Evolutionary conservation across 2,888 invertebrate genomes (phyloP), one percentile per base, ranked within the genome.

Genomic region (Kuschelorhynchus macadamiae): DNA sequence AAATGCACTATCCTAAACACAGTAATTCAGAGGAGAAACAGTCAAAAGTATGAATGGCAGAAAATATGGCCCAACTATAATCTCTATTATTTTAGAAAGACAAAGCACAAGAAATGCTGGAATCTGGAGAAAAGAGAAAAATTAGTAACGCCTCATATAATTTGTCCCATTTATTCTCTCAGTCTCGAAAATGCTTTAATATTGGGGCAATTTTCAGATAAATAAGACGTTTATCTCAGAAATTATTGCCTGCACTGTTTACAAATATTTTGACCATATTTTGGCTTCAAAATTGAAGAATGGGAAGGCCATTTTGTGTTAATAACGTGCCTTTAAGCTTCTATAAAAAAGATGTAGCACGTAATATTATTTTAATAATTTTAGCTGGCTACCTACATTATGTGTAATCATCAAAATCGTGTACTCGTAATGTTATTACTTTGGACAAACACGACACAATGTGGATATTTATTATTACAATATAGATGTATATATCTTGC

Each of bases 191-290:
- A 42, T 16, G 61, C 46, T 61, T 61, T 67, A 67, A 67, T 67
- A 67, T 67, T 49, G 49, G 67, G 61, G 67, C 67, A 67, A 67
- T 67, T 67, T 67, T 55, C 47, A 41, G 52, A 53, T 66, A 66
- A 66, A 66, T 66, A 52, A 59, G 59, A 60, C 66, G 59, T 52
- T 66, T 66, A 46, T 44, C 47, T 62, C 16, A 21, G 53, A 60
- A 66, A 66, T 66, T 59, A 66, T 66, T 50, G 57, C 50, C 36
- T 49, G 56, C 32, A 57, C 39, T 64, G 64, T 65, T 57, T 53
- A 62, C 53, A 55, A 62, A 53, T 50, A 52, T 50, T 41, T 39
- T 12, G 32, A 42, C 52, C 41, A 32, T 33, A 20, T 42, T 52
- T 61, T 52, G 42, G 52, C 25, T 30, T 46, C 32, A 44, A 52